Conservation (phyloP, 1,140 invertebrate genomes). For the Eurytemora carolleeae region DNA sequence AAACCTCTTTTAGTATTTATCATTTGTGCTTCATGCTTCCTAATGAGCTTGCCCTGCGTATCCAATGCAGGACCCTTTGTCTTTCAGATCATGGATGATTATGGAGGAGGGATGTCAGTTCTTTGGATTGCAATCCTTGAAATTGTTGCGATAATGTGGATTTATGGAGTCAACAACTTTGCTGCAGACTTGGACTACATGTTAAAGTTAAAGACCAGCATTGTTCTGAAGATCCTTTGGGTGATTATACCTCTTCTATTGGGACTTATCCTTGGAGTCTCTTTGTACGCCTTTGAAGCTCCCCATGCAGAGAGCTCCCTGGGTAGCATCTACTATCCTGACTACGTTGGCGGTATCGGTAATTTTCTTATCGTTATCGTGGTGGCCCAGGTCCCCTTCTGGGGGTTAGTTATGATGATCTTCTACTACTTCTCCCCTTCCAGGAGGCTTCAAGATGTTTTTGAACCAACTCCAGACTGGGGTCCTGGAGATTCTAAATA, state of each 20-base stretch:
- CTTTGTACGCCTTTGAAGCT: slow-evolving; percentile 7
- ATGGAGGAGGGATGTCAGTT: slow-evolving; percentile 18
- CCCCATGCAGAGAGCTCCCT: slow-evolving; percentile 4
- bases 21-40: slow-evolving; percentile 46
- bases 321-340: slow-evolving; percentile 6
- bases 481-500: slow-evolving; percentile 17
- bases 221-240: slow-evolving; percentile 8
- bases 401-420: slow-evolving; percentile 5
- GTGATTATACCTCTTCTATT: slow-evolving; percentile 9
- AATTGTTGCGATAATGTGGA: slow-evolving; percentile 26
- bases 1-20: slow-evolving; percentile 48
- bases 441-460: slow-evolving; percentile 14
- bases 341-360: slow-evolving; percentile 2
- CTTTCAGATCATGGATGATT: slow-evolving; percentile 26
- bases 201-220: slow-evolving; percentile 19
- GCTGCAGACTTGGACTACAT: slow-evolving; percentile 28
- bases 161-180: slow-evolving; percentile 28
- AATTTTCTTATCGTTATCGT: slow-evolving; percentile 11
- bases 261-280: slow-evolving; percentile 6
- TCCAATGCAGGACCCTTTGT: slow-evolving; percentile 37
- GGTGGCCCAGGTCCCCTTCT: slow-evolving; percentile 6
- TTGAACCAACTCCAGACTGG: slow-evolving; percentile 15
- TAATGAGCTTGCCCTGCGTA: slow-evolving; percentile 50
- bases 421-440: slow-evolving; percentile 1
- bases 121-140: slow-evolving; percentile 24